These are phyloP conservation scores for Nothura maculosa DNA, from an alignment of 2,797 vertebrate species.

Conservation along the genomic window DNA sequence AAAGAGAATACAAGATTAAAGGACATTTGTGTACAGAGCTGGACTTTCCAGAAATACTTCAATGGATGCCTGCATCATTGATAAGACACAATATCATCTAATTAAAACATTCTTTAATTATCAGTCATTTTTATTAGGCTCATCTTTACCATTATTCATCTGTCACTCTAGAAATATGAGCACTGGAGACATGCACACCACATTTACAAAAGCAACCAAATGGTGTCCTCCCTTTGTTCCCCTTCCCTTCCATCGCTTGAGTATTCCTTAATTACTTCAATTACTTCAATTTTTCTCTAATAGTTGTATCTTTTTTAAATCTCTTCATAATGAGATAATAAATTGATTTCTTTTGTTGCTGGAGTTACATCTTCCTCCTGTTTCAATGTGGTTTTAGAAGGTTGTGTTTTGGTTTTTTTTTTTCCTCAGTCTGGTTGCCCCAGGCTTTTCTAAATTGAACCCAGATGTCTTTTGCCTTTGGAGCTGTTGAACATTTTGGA, in stretches of 20 bases:
- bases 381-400: neutral
- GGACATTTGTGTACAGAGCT: neutral
- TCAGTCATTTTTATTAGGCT: neutral
- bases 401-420: neutral
- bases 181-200: neutral
- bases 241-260: neutral
- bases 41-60: neutral
- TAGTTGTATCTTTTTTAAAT: neutral
- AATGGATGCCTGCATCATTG: neutral
- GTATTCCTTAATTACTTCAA: neutral
- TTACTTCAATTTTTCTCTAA: too few species aligned
- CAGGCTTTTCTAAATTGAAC: conserved; percentile 32
- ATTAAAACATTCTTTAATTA: neutral
- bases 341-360: neutral
- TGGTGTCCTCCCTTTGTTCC: neutral
- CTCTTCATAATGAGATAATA: neutral
- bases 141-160: neutral
- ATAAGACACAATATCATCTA: neutral
- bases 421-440: neutral
- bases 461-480: conserved; percentile 56
- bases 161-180: neutral
- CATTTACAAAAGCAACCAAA: neutral
- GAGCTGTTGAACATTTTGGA: neutral
- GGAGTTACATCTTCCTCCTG: neutral
- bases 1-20: neutral